Evolutionary conservation across 2,888 invertebrate species (phyloP).

Genomic region (Ethmia dodecea): DNA sequence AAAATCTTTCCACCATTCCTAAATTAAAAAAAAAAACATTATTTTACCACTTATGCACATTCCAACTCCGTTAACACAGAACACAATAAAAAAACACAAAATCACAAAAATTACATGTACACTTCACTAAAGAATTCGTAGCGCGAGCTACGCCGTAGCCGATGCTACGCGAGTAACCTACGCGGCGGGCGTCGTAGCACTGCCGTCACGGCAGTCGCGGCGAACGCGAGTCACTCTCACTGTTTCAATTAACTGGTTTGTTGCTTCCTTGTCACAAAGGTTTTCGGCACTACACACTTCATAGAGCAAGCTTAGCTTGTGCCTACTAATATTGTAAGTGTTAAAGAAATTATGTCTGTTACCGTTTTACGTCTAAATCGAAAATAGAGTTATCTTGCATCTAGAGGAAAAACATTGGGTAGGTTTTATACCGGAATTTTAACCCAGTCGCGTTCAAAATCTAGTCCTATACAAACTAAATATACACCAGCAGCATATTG

Average conservation of each 20-base stretch:
- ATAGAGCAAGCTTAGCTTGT: too few relatives aligned
- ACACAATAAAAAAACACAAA: slow-evolving; percentile 22
- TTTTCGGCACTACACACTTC: slow-evolving; percentile 32
- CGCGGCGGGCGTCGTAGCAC: slow-evolving; percentile 68
- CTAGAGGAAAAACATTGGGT: too few relatives aligned
- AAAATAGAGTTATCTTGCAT: too few relatives aligned
- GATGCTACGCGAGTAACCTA: slow-evolving; percentile 50
- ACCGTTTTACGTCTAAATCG: too few relatives aligned
- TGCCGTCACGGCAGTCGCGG: slow-evolving; percentile 37
- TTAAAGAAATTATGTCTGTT: too few relatives aligned
- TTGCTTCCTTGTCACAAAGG: slow-evolving; percentile 49
- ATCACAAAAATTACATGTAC: slow-evolving; percentile 50
- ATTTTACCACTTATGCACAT: slow-evolving; percentile 33
- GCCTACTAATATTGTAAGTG: too few relatives aligned
- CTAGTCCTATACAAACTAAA: too few relatives aligned
- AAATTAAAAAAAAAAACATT: slow-evolving; percentile 10
- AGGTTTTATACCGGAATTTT: too few relatives aligned
- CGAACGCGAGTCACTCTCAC: slow-evolving; percentile 24
- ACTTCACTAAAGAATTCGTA: slow-evolving; percentile 42
- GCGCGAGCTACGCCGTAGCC: slow-evolving; percentile 50
- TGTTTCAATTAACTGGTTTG: slow-evolving; percentile 72
- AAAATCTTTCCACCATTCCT: background rate
- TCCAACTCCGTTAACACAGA: slow-evolving; percentile 30
- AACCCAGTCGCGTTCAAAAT: too few relatives aligned
- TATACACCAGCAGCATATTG: too few relatives aligned